Conservation (phyloP, 2,888 invertebrate species). For the Pardosa pseudoannulata region DNA sequence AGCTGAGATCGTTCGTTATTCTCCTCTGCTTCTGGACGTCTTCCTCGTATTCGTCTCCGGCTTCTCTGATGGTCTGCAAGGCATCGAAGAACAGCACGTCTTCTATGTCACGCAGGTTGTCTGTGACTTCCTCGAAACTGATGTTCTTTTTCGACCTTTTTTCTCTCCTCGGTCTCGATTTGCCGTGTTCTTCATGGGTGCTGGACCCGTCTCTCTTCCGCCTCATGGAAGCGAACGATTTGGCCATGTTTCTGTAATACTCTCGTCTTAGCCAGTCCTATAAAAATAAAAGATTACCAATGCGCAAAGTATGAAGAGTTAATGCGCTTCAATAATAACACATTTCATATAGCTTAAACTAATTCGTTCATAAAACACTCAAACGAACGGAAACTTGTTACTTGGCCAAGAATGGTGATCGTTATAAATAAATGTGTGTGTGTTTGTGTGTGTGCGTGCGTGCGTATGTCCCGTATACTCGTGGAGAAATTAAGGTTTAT, state of each 20-base stretch:
- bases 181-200: background rate
- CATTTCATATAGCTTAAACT: no score
- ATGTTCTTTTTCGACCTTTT: slow-evolving; percentile 39
- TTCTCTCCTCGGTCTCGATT: background rate
- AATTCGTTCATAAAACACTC: no score
- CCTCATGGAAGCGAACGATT: slow-evolving; percentile 73
- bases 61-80: slow-evolving; percentile 40
- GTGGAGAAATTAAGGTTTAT: no score
- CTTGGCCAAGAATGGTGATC: no score
- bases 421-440: no score
- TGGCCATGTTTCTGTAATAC: slow-evolving; percentile 73
- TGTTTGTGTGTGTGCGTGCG: no score
- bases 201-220: slow-evolving; percentile 61
- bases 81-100: slow-evolving; percentile 66
- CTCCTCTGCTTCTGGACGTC: slow-evolving; percentile 35
- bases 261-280: slow-evolving; percentile 73
- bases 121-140: slow-evolving; percentile 50
- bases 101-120: slow-evolving; percentile 61
- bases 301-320: no score
- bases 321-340: no score
- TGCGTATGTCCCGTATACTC: no score
- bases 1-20: slow-evolving; percentile 62
- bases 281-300: no score
- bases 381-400: no score
- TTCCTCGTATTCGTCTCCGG: slow-evolving; percentile 44